Evolutionary conservation across 35 echinoderm and acorn worm genomes (phyloP).

Genomic region (Eucidaris tribuloides): DNA sequence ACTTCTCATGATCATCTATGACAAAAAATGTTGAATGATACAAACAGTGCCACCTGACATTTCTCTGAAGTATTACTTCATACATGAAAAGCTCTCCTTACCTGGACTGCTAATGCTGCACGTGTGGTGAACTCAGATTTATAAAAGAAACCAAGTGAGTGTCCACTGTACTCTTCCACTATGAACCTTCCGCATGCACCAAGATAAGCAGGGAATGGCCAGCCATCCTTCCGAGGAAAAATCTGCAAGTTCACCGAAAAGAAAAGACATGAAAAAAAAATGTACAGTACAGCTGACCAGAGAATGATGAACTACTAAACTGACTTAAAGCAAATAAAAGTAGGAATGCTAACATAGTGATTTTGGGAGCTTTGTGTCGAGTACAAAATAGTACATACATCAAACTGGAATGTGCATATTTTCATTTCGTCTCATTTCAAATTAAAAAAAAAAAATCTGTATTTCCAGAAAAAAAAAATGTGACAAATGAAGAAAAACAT

Average conservation of each 20-base stretch:
- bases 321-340: not conserved
- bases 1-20: not conserved
- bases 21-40: not conserved
- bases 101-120: constrained; percentile 67
- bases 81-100: constrained; percentile 1
- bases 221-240: constrained; percentile 75
- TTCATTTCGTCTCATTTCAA: no score
- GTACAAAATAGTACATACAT: not conserved
- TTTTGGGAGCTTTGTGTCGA: not conserved
- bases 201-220: constrained; percentile 85
- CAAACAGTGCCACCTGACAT: not conserved
- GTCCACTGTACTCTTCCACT: constrained; percentile 74
- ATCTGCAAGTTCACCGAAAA: constrained; percentile 43
- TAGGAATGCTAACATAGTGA: not conserved
- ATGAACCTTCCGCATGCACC: constrained; percentile 88
- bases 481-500: no score
- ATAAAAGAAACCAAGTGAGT: constrained; percentile 46
- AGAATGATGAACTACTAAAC: not conserved
- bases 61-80: not conserved
- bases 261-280: not conserved
- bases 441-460: no score
- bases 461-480: no score
- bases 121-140: constrained; percentile 47
- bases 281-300: not conserved
- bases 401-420: not conserved